These are phyloP conservation scores for Pipistrellus nathusii DNA, from an alignment of 2,797 vertebrate species.

Conservation along the genomic window DNA sequence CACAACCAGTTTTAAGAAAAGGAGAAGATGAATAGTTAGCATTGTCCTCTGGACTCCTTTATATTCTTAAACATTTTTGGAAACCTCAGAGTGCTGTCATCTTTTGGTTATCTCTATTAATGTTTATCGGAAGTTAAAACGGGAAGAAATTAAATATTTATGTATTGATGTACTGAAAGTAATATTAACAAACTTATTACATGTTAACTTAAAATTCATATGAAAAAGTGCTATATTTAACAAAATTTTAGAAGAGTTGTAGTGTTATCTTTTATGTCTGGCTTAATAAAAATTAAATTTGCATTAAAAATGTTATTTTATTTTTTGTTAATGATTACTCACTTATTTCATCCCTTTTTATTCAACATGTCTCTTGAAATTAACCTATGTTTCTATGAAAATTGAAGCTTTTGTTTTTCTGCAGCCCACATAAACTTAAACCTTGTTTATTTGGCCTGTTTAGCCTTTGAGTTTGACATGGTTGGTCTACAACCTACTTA, in stretches of 20 bases:
- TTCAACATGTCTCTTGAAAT: too few relatives aligned
- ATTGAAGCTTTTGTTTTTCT: too few relatives aligned
- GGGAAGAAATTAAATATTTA: conserved; percentile 40
- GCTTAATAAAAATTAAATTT: conserved; percentile 51
- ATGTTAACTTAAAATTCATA: conserved; percentile 50
- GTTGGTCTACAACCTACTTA: background rate
- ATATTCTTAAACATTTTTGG: background rate
- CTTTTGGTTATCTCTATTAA: conserved; percentile 38
- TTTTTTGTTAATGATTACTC: too few relatives aligned
- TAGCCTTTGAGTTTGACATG: too few relatives aligned
- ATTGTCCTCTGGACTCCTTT: background rate
- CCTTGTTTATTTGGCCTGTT: too few relatives aligned
- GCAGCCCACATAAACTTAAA: too few relatives aligned
- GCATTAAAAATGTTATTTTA: background rate
- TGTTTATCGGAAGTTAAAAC: conserved; percentile 35
- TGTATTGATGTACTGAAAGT: conserved; percentile 31
- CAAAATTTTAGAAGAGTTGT: background rate
- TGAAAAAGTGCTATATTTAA: conserved; percentile 30
- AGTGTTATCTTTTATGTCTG: conserved; percentile 4
- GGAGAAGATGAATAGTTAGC: conserved; percentile 6
- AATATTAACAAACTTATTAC: conserved; percentile 27
- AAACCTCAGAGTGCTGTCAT: background rate
- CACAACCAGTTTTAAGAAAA: conserved; percentile 35
- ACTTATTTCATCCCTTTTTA: too few relatives aligned
- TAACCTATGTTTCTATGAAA: too few relatives aligned